These are phyloP conservation scores for Gryon sp. DNA, from an alignment of 1,140 invertebrate species.

Conservation along the genomic window DNA sequence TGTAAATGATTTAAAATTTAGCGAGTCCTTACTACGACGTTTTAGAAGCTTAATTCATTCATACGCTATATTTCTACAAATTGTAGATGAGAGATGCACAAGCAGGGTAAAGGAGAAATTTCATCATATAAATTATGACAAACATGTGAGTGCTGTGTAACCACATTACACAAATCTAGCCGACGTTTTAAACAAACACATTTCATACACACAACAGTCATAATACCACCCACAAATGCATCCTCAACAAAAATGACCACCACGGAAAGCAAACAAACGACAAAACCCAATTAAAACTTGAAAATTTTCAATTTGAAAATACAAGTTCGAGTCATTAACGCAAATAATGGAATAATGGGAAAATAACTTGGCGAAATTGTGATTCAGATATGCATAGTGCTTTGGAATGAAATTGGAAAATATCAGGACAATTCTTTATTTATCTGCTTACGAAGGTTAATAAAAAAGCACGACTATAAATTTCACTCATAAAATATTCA, in stretches of 20 bases:
- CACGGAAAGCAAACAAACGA: too few relatives aligned
- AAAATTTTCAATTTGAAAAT: too few relatives aligned
- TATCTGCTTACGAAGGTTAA: constrained; percentile 40
- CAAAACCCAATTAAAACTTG: too few relatives aligned
- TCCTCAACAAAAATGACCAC: constrained; percentile 12
- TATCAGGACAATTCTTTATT: constrained; percentile 49
- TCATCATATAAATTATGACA: constrained; percentile 53
- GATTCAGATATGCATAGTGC: constrained; percentile 12
- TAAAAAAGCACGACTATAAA: constrained; percentile 48
- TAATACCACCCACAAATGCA: constrained; percentile 9
- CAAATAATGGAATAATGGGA: too few relatives aligned
- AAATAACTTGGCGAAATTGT: constrained; percentile 10
- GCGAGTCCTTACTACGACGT: constrained; percentile 11
- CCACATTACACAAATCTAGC: constrained; percentile 29
- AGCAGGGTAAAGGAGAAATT: constrained; percentile 27
- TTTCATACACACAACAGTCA: constrained; percentile 42
- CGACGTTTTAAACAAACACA: constrained; percentile 51
- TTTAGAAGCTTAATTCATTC: constrained; percentile 28
- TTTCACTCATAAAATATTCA: constrained; percentile 56
- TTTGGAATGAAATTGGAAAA: constrained; percentile 10
- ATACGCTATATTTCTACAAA: constrained; percentile 21
- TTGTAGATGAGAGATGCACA: constrained; percentile 38
- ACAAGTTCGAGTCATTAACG: too few relatives aligned
- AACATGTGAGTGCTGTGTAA: constrained; percentile 42
- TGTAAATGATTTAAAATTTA: constrained; percentile 10